phyloP scores from a whole-genome alignment of 2,797 vertebrate species.

The Lepus oiostolus region DNA sequence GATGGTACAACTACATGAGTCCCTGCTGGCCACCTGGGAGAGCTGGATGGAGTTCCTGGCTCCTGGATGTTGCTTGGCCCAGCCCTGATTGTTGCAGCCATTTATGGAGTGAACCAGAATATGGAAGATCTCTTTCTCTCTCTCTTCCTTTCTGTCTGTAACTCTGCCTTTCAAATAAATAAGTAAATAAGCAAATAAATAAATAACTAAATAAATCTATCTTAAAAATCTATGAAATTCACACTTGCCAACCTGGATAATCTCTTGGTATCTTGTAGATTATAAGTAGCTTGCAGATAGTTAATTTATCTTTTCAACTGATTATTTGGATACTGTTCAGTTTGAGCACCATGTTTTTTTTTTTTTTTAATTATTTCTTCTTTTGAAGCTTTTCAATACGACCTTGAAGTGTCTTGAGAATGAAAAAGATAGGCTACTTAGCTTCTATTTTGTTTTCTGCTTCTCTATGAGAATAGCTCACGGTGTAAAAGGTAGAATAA shows the following conservation, averaged over 20 bases:
- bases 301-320: slow-evolving; percentile 42
- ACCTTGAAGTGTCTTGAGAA: not conserved
- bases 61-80: no score
- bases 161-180: no score
- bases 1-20: no score
- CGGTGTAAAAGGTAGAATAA: not conserved
- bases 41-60: no score
- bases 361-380: not conserved
- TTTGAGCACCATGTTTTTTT: not conserved
- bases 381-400: not conserved
- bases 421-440: not conserved
- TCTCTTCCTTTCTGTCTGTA: no score
- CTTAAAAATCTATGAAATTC: no score
- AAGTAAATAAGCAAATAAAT: no score
- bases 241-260: not conserved
- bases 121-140: no score
- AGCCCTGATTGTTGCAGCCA: no score
- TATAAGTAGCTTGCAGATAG: not conserved
- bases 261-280: slow-evolving; percentile 8
- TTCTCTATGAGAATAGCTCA: not conserved
- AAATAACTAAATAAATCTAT: no score
- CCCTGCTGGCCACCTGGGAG: no score
- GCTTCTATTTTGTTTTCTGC: not conserved
- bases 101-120: no score
- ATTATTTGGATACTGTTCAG: slow-evolving; percentile 9